Base-by-base conservation (phyloP, 2,888 invertebrate genomes). In the Coelopa pilipes region DNA sequence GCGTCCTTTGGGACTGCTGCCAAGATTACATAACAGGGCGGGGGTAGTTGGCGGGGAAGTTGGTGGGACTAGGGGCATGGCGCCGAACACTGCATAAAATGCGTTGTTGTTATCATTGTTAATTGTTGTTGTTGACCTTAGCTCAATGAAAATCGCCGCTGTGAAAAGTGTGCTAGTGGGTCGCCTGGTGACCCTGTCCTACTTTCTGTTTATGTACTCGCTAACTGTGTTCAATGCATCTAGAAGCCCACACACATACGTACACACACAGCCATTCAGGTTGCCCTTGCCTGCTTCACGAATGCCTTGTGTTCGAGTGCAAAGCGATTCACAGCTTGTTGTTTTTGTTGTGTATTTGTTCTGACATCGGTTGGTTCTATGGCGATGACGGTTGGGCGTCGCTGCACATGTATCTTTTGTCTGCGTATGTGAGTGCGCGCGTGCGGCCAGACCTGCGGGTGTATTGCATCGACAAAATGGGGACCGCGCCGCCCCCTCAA, bases 131-230 rank as follows among this genome's bases (percentile, higher is more conserved):
- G 66, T 66, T 66, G 82, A 84, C 85, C 84, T 84, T 82, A 84
- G 78, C 83, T 83, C 80, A 82, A 81, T 80, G 80, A 80, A 83
- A 83, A 81, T 80, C 81, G 81, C 76, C 83, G 82, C 84, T 84
- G 82, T 77, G 79, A 82, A 84, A 84, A 84, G 82, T 86, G 81
- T 85, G 86, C 83, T 82, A 86, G 82, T 85, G 80, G 86, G 86
- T 86, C 86, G 83, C 80, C 80, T 80, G 79, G 79, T 85, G 85
- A 86, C 85, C 85, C 84, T 86, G 85, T 86, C 81, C 86, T 78
- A 86, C 81, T 82, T 86, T 77, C 60, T 68, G 76, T 74, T 65
- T 63, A 71, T 63, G 50, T 71, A 71, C 71, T 65, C 17, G 5
- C n/a, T 50, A 17, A 17, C 15, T 19, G 45, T 71, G 15, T 53